These are phyloP conservation scores for Auanema freiburgensis DNA, from an alignment of 2,888 invertebrate species.

Conservation along the genomic window DNA sequence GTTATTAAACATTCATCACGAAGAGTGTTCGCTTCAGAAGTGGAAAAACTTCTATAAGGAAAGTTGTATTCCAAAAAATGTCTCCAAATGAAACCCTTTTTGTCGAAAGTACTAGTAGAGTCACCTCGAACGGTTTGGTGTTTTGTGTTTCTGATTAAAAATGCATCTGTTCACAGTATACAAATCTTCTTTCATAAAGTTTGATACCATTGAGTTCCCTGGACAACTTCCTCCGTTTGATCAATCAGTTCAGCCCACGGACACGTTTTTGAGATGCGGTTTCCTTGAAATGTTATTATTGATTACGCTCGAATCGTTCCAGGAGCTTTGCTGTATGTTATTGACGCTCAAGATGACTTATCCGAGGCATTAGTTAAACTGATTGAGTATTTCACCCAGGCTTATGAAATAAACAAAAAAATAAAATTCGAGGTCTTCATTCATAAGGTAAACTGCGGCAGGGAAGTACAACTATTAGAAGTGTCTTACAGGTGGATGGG, in stretches of 20 bases:
- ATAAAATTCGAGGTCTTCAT: conserved; percentile 92
- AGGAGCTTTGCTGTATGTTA: conserved; percentile 96
- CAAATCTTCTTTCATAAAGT: conserved; percentile 95
- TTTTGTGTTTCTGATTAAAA: conserved; percentile 2
- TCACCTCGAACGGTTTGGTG: conserved; percentile 82
- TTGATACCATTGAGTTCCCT: conserved; percentile 99
- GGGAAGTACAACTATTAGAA: not conserved
- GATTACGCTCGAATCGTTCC: conserved; percentile 69
- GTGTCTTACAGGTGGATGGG: conserved; percentile 78
- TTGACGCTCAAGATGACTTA: conserved; percentile 95
- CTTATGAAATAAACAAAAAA: conserved; percentile 89
- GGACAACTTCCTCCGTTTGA: conserved; percentile 77
- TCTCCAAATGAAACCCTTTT: conserved; percentile 98
- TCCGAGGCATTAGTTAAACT: conserved; percentile 90
- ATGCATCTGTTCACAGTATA: conserved; percentile 74
- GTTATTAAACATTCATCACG: not conserved
- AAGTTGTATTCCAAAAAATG: conserved; percentile 99
- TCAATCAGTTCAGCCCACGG: conserved; percentile 21
- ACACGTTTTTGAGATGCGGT: conserved; percentile 35
- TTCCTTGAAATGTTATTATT: not conserved
- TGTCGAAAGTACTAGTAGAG: conserved; percentile 95
- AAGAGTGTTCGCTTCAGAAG: conserved; percentile 71
- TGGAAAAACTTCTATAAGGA: conserved; percentile 98
- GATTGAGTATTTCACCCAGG: conserved; percentile 85
- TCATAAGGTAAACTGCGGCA: conserved; percentile 74